Evolutionary conservation across 2,888 invertebrate species (phyloP).

Genomic region (Polymixis lichenea): DNA sequence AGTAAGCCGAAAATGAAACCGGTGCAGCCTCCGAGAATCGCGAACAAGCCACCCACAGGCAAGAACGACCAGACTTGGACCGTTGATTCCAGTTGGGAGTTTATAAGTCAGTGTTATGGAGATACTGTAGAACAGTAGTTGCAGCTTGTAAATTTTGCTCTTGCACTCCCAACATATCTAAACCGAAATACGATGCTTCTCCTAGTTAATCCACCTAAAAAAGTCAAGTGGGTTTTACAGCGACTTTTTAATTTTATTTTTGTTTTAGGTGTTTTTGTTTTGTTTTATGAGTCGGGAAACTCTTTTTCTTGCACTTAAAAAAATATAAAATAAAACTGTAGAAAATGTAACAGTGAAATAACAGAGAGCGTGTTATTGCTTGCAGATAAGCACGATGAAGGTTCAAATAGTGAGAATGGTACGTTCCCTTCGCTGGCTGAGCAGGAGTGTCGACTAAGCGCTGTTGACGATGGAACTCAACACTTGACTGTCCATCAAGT

Average conservation of each 20-base stretch:
- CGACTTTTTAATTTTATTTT: not conserved
- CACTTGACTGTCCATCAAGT: slow-evolving; percentile 94
- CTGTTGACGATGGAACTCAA: slow-evolving; percentile 90
- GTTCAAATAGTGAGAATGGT: slow-evolving; percentile 83
- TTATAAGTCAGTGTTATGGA: slow-evolving; percentile 92
- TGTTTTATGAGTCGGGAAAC: not conserved
- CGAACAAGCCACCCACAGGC: slow-evolving; percentile 84
- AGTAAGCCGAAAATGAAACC: slow-evolving; percentile 92
- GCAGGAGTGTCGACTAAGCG: slow-evolving; percentile 86
- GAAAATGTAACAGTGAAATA: not conserved
- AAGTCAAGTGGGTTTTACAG: not conserved
- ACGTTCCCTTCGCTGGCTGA: slow-evolving; percentile 90
- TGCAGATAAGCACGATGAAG: slow-evolving; percentile 85
- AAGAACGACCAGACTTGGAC: slow-evolving; percentile 93
- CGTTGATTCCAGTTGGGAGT: slow-evolving; percentile 97
- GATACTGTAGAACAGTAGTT: slow-evolving; percentile 66
- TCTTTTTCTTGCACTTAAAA: slow-evolving; percentile 25
- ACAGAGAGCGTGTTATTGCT: not conserved
- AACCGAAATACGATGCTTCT: slow-evolving; percentile 4
- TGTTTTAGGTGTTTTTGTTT: not conserved
- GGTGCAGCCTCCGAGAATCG: slow-evolving; percentile 93
- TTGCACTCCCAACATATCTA: slow-evolving; percentile 56
- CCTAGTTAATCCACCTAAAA: not conserved
- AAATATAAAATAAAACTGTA: not conserved
- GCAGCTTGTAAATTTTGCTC: slow-evolving; percentile 54